phyloP scores from a whole-genome alignment of 2,888 invertebrate genomes.

The Eupithecia tripunctaria region DNA sequence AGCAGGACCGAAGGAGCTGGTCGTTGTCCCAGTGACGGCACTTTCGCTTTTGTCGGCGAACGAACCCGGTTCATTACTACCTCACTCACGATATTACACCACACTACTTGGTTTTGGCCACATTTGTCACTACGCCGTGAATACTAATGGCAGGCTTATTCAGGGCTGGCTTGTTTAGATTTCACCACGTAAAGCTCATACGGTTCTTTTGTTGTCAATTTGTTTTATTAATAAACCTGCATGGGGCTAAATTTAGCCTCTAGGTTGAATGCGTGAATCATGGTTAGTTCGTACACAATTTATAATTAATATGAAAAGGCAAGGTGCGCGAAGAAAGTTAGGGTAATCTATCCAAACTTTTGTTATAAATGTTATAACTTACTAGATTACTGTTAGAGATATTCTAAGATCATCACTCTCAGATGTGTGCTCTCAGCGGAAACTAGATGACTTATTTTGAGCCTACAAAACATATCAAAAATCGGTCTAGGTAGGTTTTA shows the following conservation, averaged over 20 bases:
- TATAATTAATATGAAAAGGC: background rate
- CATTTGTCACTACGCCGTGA: slow-evolving; percentile 70
- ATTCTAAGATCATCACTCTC: background rate
- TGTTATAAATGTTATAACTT: background rate
- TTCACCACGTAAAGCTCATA: slow-evolving; percentile 62
- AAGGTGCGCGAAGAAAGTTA: background rate
- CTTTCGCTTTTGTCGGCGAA: slow-evolving; percentile 84
- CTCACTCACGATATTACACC: slow-evolving; percentile 80
- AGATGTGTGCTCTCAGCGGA: no score
- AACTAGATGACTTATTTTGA: no score
- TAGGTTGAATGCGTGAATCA: slow-evolving; percentile 20
- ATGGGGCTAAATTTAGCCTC: slow-evolving; percentile 31
- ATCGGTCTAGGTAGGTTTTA: no score
- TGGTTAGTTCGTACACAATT: background rate
- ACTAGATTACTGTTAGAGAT: background rate
- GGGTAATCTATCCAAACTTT: background rate
- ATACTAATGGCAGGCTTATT: slow-evolving; percentile 72
- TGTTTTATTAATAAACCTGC: slow-evolving; percentile 51
- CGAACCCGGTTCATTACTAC: slow-evolving; percentile 82
- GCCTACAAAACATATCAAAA: no score
- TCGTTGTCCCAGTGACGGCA: slow-evolving; percentile 82
- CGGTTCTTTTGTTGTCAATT: slow-evolving; percentile 53
- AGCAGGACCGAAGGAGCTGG: slow-evolving; percentile 72
- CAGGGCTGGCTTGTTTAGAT: slow-evolving; percentile 74
- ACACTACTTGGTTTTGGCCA: slow-evolving; percentile 71